Percentiles rank a stretch among this genome's conserved stretches.
phyloP scores from a whole-genome alignment of 2,888 invertebrate genomes.

The Synanthedon myopaeformis region DNA sequence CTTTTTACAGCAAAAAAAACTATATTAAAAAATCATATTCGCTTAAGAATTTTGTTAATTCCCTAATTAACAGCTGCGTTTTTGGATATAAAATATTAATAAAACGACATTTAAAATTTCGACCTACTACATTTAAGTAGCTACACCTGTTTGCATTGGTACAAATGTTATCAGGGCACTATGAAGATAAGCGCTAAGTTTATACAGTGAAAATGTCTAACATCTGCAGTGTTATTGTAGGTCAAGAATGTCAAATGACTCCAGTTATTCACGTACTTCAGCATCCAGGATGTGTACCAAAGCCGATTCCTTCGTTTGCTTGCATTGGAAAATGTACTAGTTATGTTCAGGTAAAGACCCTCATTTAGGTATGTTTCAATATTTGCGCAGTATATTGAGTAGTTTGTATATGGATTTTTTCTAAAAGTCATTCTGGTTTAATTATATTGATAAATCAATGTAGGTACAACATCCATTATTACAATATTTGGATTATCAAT shows the following conservation, averaged over 20 bases:
- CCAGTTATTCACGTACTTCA: conserved; percentile 92
- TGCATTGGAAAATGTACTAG: conserved; percentile 92
- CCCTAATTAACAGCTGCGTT: background rate
- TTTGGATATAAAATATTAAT: background rate
- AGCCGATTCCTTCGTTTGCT: conserved; percentile 93
- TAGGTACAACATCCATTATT: too few species aligned
- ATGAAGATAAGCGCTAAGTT: too few species aligned
- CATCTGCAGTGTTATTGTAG: conserved; percentile 18
- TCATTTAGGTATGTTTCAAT: background rate
- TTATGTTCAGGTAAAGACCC: conserved; percentile 82
- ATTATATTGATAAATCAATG: too few species aligned
- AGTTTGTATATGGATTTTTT: too few species aligned
- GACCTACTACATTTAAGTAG: too few species aligned
- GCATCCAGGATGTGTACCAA: conserved; percentile 91
- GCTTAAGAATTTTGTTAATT: too few species aligned
- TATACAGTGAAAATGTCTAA: background rate
- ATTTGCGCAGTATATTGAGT: background rate
- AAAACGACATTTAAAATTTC: too few species aligned
- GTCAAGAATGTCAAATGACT: conserved; percentile 89
- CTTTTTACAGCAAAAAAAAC: too few species aligned
- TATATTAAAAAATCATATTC: too few species aligned
- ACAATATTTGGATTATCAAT: too few species aligned
- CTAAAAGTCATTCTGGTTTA: too few species aligned
- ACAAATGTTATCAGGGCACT: background rate
- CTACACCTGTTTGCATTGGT: background rate